Evolutionary conservation across 2,797 vertebrate species (phyloP).

Genomic region (Oryzias dopingdopingensis): DNA sequence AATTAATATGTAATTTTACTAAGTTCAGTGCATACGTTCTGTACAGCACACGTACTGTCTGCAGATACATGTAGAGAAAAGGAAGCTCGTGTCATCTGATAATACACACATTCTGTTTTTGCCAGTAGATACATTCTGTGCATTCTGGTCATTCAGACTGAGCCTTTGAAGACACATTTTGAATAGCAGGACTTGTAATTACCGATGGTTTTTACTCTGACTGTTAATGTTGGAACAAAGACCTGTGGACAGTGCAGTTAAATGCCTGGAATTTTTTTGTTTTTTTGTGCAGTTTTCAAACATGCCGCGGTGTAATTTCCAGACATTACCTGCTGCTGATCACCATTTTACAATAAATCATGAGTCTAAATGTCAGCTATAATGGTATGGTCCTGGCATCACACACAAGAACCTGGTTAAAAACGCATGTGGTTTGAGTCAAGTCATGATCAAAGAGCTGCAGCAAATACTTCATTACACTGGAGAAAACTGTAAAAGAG

Average conservation of each 20-base stretch:
- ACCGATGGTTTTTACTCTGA: not conserved
- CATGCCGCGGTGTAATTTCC: not conserved
- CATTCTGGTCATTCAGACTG: slow-evolving; percentile 44
- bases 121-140: slow-evolving; percentile 42
- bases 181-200: slow-evolving; percentile 41
- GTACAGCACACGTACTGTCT: not conserved
- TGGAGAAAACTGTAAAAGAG: too few relatives aligned
- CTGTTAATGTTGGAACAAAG: slow-evolving; percentile 21
- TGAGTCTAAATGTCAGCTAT: not conserved
- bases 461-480: too few relatives aligned
- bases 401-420: not conserved
- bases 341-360: slow-evolving; percentile 9
- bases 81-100: too few relatives aligned
- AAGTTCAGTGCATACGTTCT: too few relatives aligned
- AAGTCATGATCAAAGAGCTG: slow-evolving; percentile 1
- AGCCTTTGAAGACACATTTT: slow-evolving; percentile 34
- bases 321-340: not conserved
- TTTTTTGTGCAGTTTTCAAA: slow-evolving; percentile 1
- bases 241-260: slow-evolving; percentile 6
- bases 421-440: slow-evolving; percentile 2
- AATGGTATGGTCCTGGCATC: not conserved
- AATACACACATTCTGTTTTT: slow-evolving; percentile 25
- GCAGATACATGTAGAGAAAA: not conserved
- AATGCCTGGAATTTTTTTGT: slow-evolving; percentile 6
- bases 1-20: too few relatives aligned